Evolutionary conservation across 2,888 invertebrate genomes (phyloP).

Genomic region (Eupithecia abbreviata): DNA sequence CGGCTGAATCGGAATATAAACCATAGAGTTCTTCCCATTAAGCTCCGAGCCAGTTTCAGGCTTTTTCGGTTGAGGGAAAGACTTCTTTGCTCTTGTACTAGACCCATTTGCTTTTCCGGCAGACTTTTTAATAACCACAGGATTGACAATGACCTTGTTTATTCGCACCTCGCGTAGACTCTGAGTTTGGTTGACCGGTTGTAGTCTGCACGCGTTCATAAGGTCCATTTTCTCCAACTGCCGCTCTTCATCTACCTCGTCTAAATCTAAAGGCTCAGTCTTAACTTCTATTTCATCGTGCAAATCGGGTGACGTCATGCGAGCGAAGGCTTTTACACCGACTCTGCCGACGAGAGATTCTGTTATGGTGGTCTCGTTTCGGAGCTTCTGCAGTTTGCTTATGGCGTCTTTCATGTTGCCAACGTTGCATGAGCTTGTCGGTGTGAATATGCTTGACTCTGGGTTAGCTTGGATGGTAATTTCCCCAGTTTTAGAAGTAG

Average conservation of each 20-base stretch:
- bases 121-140: constrained; percentile 48
- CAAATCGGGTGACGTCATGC: constrained; percentile 66
- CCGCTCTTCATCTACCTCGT: constrained; percentile 62
- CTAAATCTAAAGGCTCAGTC: constrained; percentile 72
- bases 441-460: constrained; percentile 63
- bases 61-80: constrained; percentile 73
- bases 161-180: constrained; percentile 71
- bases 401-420: constrained; percentile 63
- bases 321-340: constrained; percentile 75
- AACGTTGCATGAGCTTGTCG: constrained; percentile 61
- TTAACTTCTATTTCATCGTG: constrained; percentile 71
- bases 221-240: constrained; percentile 71
- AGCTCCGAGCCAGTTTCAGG: constrained; percentile 68
- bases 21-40: constrained; percentile 78
- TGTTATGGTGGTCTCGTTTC: constrained; percentile 44
- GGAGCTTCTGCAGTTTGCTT: constrained; percentile 60
- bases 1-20: constrained; percentile 79
- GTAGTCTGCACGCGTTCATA: constrained; percentile 70
- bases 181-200: constrained; percentile 62
- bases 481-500: constrained; percentile 46
- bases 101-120: constrained; percentile 47
- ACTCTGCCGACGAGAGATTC: constrained; percentile 67
- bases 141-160: constrained; percentile 65
- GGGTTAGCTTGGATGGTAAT: constrained; percentile 56
- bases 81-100: constrained; percentile 68